Conservation (phyloP, 2,797 vertebrate genomes). For the Leuciscus waleckii region DNA sequence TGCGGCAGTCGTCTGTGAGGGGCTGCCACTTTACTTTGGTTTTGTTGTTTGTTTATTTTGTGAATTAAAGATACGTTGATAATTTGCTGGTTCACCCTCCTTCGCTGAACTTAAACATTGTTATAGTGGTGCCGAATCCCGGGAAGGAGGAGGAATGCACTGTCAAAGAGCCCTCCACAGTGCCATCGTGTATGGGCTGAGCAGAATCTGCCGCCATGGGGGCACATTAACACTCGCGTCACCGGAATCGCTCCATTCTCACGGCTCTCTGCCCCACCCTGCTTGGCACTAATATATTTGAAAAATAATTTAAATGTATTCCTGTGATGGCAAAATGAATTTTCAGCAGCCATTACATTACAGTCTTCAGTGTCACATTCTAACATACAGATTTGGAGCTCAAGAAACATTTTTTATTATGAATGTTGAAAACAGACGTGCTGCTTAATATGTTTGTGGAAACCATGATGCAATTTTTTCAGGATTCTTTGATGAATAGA, state of each 20-base stretch:
- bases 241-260: neutral
- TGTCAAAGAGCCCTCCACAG: neutral
- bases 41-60: neutral
- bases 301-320: neutral
- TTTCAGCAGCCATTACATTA: neutral
- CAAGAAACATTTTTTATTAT: neutral
- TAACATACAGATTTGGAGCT: neutral
- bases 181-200: neutral
- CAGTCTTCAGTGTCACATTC: neutral
- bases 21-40: neutral
- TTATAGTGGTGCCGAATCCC: neutral
- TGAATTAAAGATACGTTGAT: neutral
- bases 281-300: neutral
- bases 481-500: neutral
- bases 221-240: too few species aligned
- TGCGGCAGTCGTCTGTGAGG: neutral
- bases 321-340: neutral
- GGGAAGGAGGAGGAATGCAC: neutral
- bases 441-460: neutral
- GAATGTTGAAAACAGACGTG: neutral
- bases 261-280: neutral
- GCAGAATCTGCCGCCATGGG: neutral
- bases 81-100: neutral
- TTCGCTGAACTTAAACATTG: neutral
- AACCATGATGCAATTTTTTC: neutral